Conservation (phyloP, 2,113 vertebrate genomes). For the Echinops telfairi region DNA sequence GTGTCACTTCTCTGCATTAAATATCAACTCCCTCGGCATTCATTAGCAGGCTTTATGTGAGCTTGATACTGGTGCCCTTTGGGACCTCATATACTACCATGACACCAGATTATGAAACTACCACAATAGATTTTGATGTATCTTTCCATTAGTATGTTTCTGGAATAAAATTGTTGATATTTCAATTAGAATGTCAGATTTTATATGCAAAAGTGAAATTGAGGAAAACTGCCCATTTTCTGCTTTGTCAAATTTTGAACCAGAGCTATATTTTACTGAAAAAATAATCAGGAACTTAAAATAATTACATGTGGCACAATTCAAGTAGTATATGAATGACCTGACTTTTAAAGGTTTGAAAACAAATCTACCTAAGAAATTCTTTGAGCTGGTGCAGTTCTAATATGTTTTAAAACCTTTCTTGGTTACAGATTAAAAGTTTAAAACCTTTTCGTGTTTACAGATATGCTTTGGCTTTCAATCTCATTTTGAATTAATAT, state of each 20-base stretch:
- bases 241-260: background rate
- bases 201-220: background rate
- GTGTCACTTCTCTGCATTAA: too few relatives aligned
- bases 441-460: background rate
- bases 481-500: constrained; percentile 3
- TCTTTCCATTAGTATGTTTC: background rate
- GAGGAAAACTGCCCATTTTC: background rate
- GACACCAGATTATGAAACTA: too few relatives aligned
- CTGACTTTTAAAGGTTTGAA: background rate
- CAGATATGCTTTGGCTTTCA: background rate
- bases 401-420: background rate
- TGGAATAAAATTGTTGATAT: background rate
- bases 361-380: background rate
- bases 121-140: too few relatives aligned
- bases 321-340: background rate
- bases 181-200: background rate
- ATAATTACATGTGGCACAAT: background rate
- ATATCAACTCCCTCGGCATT: too few relatives aligned
- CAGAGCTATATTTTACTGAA: background rate
- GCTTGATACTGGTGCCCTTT: too few relatives aligned
- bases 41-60: too few relatives aligned
- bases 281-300: background rate
- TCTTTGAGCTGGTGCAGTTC: background rate
- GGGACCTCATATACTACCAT: too few relatives aligned
- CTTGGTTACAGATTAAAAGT: background rate